These are phyloP conservation scores for Ophion ventricosus DNA, from an alignment of 2,888 invertebrate species.

Conservation along the genomic window DNA sequence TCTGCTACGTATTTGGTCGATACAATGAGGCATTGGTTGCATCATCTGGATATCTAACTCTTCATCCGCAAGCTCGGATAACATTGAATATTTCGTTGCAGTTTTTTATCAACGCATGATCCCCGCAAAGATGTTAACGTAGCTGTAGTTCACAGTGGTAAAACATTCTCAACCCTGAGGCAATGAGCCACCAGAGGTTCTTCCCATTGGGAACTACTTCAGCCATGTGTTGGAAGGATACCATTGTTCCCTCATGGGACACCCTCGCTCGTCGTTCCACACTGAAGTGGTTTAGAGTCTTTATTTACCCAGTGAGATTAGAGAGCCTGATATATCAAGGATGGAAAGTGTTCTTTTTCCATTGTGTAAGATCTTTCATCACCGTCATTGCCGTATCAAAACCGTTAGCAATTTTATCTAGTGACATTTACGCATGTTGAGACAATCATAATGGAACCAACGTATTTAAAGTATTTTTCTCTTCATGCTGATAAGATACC, in stretches of 20 bases:
- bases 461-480: background rate
- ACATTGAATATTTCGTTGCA: background rate
- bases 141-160: background rate
- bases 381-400: background rate
- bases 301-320: background rate
- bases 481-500: background rate
- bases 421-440: background rate
- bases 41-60: background rate
- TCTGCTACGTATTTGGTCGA: background rate
- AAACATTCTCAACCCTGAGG: background rate
- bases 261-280: background rate
- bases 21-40: background rate
- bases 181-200: background rate
- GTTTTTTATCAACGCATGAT: background rate
- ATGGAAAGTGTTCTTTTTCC: background rate
- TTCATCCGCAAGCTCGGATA: background rate
- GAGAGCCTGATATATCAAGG: background rate
- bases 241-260: background rate
- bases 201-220: background rate
- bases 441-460: background rate
- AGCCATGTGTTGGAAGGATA: background rate
- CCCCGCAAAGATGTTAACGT: background rate
- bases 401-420: background rate
- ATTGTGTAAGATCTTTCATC: background rate
- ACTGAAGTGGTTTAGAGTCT: background rate